Base-by-base conservation (phyloP, 2,113 vertebrate species). In the Etia nguti region DNA sequence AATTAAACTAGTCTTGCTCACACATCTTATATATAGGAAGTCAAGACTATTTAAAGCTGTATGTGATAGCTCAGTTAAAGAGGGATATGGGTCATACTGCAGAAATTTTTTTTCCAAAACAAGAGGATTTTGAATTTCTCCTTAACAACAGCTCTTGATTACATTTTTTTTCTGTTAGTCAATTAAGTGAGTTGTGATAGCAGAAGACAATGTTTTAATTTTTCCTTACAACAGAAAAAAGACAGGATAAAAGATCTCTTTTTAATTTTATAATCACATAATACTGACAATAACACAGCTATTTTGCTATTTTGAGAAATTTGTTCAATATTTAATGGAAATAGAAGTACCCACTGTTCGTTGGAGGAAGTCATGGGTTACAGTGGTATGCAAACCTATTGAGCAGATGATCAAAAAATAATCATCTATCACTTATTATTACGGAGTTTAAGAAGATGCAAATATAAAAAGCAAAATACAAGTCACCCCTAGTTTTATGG, bases 391-490 rank as follows among this genome's bases (percentile, higher is more conserved):
- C 26, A 73, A 26, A 73, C 5, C 38, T 26, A 73, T 4, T 73
- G 68, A 7, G 38, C 6, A 20, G 11, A 68, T 68, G 36, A 41
- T 22, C 34, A 41, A 22, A 68, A 13, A 22, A 22, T n/a, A 73
- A 2, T 15, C 22, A 73, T 46, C 8, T 10, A 46, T 15, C 38
- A 9, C 38, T 46, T 26, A 46, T 46, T 73, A 73, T 73, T 73
- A 26, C 22, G 0, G 22, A 26, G 13, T 46, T 46, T 46, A 46
- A 26, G 0, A 46, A 46, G 41, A 73, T 73, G 38, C 59, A 56
- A 26, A 26, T 56, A 56, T 26, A 56, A 26, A 56, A 26, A 8
- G 22, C 4, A 29, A 73, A 73, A 68, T 41, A 41, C 7, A 46
- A 43, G 38, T 73, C 26, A 73, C 13, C 0, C 13, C 38, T 22